Base-by-base conservation (phyloP, 2,888 invertebrate species). In the Calameuta pallipes region DNA sequence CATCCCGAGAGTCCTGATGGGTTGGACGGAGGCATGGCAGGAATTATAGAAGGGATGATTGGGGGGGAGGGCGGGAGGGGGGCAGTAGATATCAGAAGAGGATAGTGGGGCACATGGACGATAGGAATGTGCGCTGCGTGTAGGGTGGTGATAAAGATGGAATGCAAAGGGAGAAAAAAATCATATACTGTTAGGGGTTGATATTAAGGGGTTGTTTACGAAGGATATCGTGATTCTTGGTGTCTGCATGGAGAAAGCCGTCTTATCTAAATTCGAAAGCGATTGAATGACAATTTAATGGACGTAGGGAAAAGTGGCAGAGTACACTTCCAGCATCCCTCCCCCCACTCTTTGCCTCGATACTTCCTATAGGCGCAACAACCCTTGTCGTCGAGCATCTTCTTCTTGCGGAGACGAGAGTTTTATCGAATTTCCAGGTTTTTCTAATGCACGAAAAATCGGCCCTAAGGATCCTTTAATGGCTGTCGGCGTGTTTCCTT, bases 371-470 rank as follows among this genome's bases (percentile, higher is more conserved):
- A 75, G 31, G 75, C 74, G 71, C 56, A 78, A 71, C 69, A 69
- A 69, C 75, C 74, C 36, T 37, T n/a, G 74, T 35, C 35, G n/a
- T 12, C n/a, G 75, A 41, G 69, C 74, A 77, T 69, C 73, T 69
- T 74, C 74, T 31, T 74, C 70, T 41, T 12, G 30, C 69, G 34
- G 30, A 4, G 34, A 73, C 73, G 73, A 35, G 56, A 76, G 36
- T 73, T 15, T 71, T 71, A 71, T 71, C 71, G 71, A 71, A 71
- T 71, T 71, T 31, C 76, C 76, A 79, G 77, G 35, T 23, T 56
- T 79, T 77, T 81, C 77, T 79, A 80, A 82, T 78, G 78, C 78
- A 68, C 74, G 56, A 82, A 80, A 74, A 73, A 82, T 79, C 74
- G 73, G 73, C 74, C 75, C 74, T 79, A 79, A 82, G 36, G 75